Evolutionary conservation across 2,797 vertebrate species (phyloP), one percentile per base, ranked within the genome.

Genomic region (Sebastolobus alascanus): DNA sequence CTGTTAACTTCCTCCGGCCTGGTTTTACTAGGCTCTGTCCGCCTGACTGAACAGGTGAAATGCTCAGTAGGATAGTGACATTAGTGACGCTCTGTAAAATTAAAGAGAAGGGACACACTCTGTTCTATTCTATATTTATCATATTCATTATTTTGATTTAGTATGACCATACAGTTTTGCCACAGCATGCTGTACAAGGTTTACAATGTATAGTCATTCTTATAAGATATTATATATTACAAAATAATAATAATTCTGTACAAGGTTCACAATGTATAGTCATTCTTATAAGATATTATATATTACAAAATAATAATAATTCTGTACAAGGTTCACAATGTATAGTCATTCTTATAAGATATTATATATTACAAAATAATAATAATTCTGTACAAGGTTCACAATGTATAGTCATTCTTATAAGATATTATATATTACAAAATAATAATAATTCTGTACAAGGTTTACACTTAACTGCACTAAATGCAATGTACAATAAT

Each of bases 21-120:
- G 63, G 68, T 85, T 90, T 46, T 80, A 43, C 79, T 87, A 58
- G 87, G 69, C 84, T 80, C n/a, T 50, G 83, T 86, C 73, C 90
- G 92, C 93, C 89, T 93, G 86, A 92, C 68, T 82, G 87, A 90
- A 87, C 93, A 93, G 91, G 93, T 94, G 92, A 94, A 94, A 92
- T 90, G 90, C 89, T 80, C 40, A 59, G 75, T 71, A 83, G 55
- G 77, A 61, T 31, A 29, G 38, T 60, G 40, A 83, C 87, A 86
- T 90, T 87, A 94, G 82, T 91, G 82, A 91, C 81, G 83, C 84
- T 90, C 88, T 88, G 79, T 59, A 65, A 40, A 92, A 87, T 84
- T 27, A 73, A 74, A 67, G 4, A 79, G 14, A 1, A 43, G 4
- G 52, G 16, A 33, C 2, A 35, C 8, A 56, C 16, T 54, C 12